Conservation (phyloP, 2,888 invertebrate genomes). For the Phortica magna region DNA sequence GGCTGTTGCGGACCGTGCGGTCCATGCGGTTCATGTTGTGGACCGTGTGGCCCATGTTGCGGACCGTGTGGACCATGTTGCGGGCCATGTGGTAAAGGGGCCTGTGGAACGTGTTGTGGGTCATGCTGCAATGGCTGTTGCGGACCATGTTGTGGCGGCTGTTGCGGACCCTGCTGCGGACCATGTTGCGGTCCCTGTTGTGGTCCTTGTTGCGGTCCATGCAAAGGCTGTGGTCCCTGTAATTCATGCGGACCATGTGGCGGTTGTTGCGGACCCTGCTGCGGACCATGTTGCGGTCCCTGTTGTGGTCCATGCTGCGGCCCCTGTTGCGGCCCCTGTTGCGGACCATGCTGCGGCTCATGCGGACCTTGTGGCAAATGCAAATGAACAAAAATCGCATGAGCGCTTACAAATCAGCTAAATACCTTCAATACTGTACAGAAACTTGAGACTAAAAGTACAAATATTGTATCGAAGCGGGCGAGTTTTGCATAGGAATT, state of each 20-base stretch:
- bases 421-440: conserved; percentile 2
- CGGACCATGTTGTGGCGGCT: conserved; percentile 48
- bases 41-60: conserved; percentile 56
- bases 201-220: conserved; percentile 60
- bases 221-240: conserved; percentile 58
- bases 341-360: not conserved
- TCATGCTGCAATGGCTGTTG: conserved; percentile 60
- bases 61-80: conserved; percentile 60
- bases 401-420: not conserved
- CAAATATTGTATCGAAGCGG: not conserved
- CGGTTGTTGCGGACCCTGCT: conserved; percentile 25
- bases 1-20: conserved; percentile 61
- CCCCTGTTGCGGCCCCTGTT: conserved; percentile 44
- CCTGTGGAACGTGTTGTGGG: conserved; percentile 54
- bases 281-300: conserved; percentile 44
- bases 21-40: conserved; percentile 58
- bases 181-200: conserved; percentile 52
- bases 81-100: conserved; percentile 53
- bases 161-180: conserved; percentile 40
- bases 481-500: not conserved
- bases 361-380: not conserved
- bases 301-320: conserved; percentile 46
- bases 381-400: not conserved
- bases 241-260: conserved; percentile 57
- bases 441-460: conserved; percentile 10